Evolutionary conservation across 2,113 vertebrate species (phyloP).

Genomic region (Alces alces): DNA sequence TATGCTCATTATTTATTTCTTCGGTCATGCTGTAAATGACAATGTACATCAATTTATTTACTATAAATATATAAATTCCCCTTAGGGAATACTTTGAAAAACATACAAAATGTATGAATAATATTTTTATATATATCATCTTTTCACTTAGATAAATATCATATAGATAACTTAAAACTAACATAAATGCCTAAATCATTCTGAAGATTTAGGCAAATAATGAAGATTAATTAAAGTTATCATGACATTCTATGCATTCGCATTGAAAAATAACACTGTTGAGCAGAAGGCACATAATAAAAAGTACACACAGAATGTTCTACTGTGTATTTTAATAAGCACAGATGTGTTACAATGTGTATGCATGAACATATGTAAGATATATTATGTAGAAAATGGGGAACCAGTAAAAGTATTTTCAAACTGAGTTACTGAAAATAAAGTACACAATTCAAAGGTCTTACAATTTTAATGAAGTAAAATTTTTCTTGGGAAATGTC

Average conservation of each 20-base stretch:
- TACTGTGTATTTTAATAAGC: background rate
- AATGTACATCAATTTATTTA: background rate
- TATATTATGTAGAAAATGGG: background rate
- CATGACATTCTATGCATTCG: background rate
- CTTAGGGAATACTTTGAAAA: background rate
- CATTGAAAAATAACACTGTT: background rate
- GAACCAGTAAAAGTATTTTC: background rate
- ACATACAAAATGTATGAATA: background rate
- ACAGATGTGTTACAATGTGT: background rate
- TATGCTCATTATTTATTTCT: background rate
- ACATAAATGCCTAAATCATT: background rate
- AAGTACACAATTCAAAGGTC: background rate
- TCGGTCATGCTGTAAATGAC: background rate
- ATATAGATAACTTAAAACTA: background rate
- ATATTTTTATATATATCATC: background rate
- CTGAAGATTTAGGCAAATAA: background rate
- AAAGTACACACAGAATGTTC: background rate
- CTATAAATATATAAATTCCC: background rate
- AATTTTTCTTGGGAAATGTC: background rate
- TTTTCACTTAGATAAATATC: background rate
- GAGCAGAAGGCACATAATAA: background rate
- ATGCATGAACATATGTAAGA: background rate
- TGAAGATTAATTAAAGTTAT: background rate
- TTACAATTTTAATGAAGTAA: background rate
- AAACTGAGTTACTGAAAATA: background rate